Percentiles rank a stretch among this genome's conserved stretches.
These are phyloP conservation scores for Isurus oxyrinchus DNA, from an alignment of 2,113 vertebrate species.

Conservation along the genomic window DNA sequence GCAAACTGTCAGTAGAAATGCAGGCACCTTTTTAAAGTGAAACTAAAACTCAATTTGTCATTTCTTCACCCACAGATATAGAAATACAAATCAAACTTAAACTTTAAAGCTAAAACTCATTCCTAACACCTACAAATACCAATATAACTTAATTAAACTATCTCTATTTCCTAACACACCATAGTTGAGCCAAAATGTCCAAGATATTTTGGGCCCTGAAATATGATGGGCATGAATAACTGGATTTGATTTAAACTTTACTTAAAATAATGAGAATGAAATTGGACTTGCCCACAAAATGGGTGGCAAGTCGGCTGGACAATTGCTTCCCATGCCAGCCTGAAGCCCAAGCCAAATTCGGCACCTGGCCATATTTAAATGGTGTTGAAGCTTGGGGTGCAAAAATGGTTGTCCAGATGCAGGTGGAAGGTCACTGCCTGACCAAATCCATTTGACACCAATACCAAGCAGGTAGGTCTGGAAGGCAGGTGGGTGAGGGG, in stretches of 20 bases:
- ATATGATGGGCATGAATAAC: neutral
- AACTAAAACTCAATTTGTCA: no score
- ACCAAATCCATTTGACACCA: neutral
- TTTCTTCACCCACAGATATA: no score
- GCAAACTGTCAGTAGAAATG: no score
- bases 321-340: neutral
- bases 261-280: neutral
- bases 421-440: neutral
- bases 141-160: no score
- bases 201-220: neutral
- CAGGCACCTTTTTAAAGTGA: no score
- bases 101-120: no score
- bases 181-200: neutral
- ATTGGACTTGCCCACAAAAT: neutral
- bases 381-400: neutral
- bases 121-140: no score
- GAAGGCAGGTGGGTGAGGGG: neutral
- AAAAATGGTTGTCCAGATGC: no score
- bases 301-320: neutral
- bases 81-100: no score
- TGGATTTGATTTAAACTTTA: neutral
- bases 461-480: neutral
- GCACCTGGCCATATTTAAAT: neutral
- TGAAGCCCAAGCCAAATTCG: neutral
- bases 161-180: no score